Base-by-base conservation (phyloP, 2,888 invertebrate genomes). In the Eupithecia inturbata region DNA sequence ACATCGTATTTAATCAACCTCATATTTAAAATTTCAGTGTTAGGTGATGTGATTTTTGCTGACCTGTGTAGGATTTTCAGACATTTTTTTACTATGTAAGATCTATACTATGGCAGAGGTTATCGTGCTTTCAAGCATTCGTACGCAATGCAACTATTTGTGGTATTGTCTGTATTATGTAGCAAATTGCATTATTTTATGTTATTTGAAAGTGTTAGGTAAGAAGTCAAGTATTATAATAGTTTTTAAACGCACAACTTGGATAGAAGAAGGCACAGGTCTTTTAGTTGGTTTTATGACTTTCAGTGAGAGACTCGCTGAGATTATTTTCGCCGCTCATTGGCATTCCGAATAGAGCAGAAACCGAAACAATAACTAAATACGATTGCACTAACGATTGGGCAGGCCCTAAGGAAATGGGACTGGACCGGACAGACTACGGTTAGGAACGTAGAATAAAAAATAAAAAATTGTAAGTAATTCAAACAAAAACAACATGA, bases 121-220 rank as follows among this genome's bases (percentile, higher is more conserved):
- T 69, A 73, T 69, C 73, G 73, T 57, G 73, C 73, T 69, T 69
- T 31, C 12, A 22, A 73, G 73, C 73, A 73, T 69, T 57, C 60
- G 69, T 73, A 67, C 66, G 69, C 69, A 45, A 60, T 67, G 69
- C 64, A 66, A 73, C 69, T 69, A 73, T 73, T 69, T 67, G 69
- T 66, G 66, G 73, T 73, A 73, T 69, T 53, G 68, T 68, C 41
- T 66, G 69, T 66, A 68, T 72, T 72, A 62, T 63, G 68, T 63
- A 45, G 57, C 49, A 26, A 70, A 70, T 49, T 31, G 64, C 49
- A 53, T 7, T 68, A 68, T 53, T 67, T 67, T 67, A 67, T 67
- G 67, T 49, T 33, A 62, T 57, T 26, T 57, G 57, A 57, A 57
- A 57, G 57, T 26, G 57, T 57, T 57, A 12, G 57, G 26, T 57